phyloP scores from a whole-genome alignment of 2,888 invertebrate genomes.

The Patella ulyssiponensis region DNA sequence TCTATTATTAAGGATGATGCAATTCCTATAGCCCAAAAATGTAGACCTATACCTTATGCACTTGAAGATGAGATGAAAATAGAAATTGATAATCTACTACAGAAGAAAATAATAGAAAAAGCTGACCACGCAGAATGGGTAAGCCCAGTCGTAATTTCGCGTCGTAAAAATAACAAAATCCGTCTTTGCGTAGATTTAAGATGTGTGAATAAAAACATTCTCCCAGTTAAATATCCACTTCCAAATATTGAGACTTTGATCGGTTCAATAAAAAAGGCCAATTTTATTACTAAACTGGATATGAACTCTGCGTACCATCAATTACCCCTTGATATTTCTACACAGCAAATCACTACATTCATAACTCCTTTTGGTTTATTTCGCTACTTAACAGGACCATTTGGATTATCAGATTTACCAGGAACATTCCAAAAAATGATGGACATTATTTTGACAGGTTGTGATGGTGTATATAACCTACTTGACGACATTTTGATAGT shows the following conservation, averaged over 20 bases:
- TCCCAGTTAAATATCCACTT: neutral
- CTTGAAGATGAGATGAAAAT: constrained; percentile 4
- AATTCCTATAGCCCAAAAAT: neutral
- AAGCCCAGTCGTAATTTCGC: constrained; percentile 5
- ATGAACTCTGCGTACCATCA: constrained; percentile 4
- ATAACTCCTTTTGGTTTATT: neutral
- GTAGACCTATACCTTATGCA: constrained; percentile 3
- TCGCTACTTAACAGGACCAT: neutral
- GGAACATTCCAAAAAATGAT: neutral
- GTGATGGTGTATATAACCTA: too few relatives aligned
- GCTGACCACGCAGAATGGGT: neutral
- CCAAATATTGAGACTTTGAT: neutral
- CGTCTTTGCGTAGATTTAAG: neutral
- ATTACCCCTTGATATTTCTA: constrained; percentile 8
- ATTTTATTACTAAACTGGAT: neutral
- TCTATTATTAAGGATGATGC: constrained; percentile 3
- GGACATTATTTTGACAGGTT: neutral
- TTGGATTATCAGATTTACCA: neutral
- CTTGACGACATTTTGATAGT: too few relatives aligned
- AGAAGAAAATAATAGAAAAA: constrained; percentile 1
- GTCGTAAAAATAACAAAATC: neutral
- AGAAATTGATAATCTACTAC: constrained; percentile 1
- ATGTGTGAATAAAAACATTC: constrained; percentile 3
- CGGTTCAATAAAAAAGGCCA: neutral
- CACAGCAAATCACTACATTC: neutral